phyloP scores from a whole-genome alignment of 2,113 vertebrate genomes.

The Psilopogon haemacephalus region DNA sequence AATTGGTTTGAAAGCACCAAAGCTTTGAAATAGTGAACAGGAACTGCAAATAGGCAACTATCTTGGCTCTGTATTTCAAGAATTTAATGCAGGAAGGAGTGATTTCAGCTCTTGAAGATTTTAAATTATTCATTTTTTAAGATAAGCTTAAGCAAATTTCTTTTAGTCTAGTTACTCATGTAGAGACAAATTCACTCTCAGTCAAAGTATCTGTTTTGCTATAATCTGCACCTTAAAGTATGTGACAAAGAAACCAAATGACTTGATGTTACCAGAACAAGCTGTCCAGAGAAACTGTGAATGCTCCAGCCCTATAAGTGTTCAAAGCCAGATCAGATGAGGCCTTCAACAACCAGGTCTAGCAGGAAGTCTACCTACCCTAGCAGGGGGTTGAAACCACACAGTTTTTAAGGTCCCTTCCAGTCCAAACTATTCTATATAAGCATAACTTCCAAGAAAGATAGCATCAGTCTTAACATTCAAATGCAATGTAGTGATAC shows the following conservation, averaged over 20 bases:
- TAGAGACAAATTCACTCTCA: neutral
- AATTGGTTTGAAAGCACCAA: neutral
- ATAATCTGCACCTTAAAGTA: neutral
- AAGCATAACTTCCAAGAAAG: neutral
- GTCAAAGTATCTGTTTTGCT: neutral
- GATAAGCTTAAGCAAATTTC: neutral
- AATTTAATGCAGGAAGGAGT: neutral
- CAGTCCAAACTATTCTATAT: neutral
- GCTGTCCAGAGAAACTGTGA: no score
- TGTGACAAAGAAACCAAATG: neutral
- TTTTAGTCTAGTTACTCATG: neutral
- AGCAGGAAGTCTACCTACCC: no score
- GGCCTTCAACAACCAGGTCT: no score
- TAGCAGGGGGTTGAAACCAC: no score
- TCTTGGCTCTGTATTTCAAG: neutral
- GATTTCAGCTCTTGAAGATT: neutral
- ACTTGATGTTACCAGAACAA: no score
- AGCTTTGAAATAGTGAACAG: neutral
- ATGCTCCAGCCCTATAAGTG: no score
- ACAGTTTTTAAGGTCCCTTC: no score
- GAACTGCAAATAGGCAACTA: neutral
- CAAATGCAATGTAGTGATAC: neutral
- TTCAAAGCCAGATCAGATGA: no score
- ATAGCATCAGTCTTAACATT: neutral
- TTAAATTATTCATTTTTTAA: neutral